Evolutionary conservation across 2,113 vertebrate species (phyloP).

Genomic region (Tyto alba): DNA sequence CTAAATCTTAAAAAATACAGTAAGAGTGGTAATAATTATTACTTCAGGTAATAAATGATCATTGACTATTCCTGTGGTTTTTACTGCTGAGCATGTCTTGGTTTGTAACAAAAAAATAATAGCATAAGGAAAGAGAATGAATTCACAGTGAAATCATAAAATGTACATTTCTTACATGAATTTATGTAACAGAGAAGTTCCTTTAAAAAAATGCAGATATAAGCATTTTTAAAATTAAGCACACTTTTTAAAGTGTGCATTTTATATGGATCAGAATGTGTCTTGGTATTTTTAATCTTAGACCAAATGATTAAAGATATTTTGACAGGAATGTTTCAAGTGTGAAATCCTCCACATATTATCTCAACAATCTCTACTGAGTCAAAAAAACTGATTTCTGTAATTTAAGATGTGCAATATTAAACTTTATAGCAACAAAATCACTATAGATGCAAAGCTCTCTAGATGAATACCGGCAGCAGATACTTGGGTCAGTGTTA

Average conservation of each 20-base stretch:
- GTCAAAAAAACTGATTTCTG: constrained; percentile 2
- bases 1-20: neutral
- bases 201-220: constrained; percentile 13
- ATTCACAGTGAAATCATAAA: neutral
- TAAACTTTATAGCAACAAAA: constrained; percentile 5
- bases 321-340: constrained; percentile 59
- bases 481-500: neutral
- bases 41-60: neutral
- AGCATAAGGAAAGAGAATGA: neutral
- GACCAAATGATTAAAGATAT: constrained; percentile 57
- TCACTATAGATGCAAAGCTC: neutral
- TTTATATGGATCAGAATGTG: constrained; percentile 36
- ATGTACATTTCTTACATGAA: neutral
- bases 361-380: constrained; percentile 8
- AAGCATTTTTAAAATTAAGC: constrained; percentile 30
- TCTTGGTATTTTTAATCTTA: constrained; percentile 54
- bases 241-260: constrained; percentile 6
- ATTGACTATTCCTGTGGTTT: neutral
- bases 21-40: neutral
- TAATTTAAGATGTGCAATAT: neutral
- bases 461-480: neutral
- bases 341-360: constrained; percentile 57
- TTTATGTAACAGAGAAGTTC: neutral
- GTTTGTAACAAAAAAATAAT: neutral
- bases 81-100: neutral